Base-by-base conservation (phyloP, 2,888 invertebrate species). In the Ennomos erosarius region DNA sequence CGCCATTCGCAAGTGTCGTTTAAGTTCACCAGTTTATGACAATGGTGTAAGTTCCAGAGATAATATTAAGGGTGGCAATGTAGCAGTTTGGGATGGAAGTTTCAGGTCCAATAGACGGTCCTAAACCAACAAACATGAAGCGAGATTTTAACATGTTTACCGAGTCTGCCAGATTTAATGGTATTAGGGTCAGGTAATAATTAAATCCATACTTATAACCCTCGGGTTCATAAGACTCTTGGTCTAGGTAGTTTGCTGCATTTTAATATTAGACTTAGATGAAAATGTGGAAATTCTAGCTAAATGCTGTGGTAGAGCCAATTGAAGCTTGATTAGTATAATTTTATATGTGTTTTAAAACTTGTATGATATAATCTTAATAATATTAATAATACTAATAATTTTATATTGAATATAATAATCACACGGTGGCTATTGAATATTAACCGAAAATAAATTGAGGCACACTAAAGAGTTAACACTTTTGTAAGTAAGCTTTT, bases 121-220 rank as follows among this genome's bases (percentile, higher is more conserved):
- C 66, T 68, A 68, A 66, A 61, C 57, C 55, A 66, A 68, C 68
- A 66, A 62, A 58, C 54, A 59, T 55, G 55, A 45, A 55, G 43
- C 55, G 51, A 48, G 55, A 44, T 59, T 60, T 55, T 64, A 63
- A 66, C 54, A 57, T 63, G 58, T 68, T 65, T 68, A 58, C 59
- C 46, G 42, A 58, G 51, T 11, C 10, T 33, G 51, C 47, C 50
- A 57, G 64, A 61, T 62, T 63, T 61, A 59, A 57, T 56, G 59
- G 52, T 62, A 56, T 61, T 64, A 63, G 61, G 63, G 58, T 54
- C 57, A 55, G 49, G 44, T 45, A 56, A 62, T 64, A 65, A 62
- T 63, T 55, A 63, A 61, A 67, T 59, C 39, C 43, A 42, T 51
- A 35, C 47, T 51, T 55, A 50, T 56, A 42, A 37, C 46, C 54